A percentile compares a stretch with the other conserved stretches of the same genome.
Evolutionary conservation across 2,888 invertebrate species (phyloP).

Genomic region (Hydropsyche betteni): DNA sequence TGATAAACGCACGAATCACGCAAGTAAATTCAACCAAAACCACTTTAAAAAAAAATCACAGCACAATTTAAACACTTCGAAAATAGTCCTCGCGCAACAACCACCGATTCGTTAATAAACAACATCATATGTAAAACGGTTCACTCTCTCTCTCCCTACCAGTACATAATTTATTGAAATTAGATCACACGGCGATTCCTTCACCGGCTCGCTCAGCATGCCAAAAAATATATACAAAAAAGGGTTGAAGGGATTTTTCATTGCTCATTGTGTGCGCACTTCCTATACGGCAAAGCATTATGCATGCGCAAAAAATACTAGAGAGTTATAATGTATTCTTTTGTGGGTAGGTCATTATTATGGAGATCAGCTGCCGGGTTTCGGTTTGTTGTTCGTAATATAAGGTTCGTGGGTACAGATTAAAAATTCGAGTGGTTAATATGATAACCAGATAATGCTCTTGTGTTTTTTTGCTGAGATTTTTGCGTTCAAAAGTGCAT

Average conservation of each 20-base stretch:
- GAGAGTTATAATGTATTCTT: constrained; percentile 51
- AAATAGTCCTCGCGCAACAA: constrained; percentile 18
- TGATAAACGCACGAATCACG: neutral
- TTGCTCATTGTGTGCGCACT: constrained; percentile 37
- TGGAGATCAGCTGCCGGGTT: constrained; percentile 47
- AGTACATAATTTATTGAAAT: constrained; percentile 50
- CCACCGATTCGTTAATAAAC: constrained; percentile 24
- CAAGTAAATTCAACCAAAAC: neutral
- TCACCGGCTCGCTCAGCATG: constrained; percentile 15
- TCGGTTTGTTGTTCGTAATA: constrained; percentile 7
- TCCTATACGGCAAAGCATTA: constrained; percentile 24
- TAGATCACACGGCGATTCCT: constrained; percentile 50
- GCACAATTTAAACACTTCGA: neutral
- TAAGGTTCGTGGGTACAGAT: neutral
- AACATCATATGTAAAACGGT: constrained; percentile 26
- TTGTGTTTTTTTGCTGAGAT: neutral
- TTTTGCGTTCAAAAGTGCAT: constrained; percentile 16
- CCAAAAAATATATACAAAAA: constrained; percentile 14
- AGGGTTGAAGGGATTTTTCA: constrained; percentile 49
- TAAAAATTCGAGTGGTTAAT: constrained; percentile 34
- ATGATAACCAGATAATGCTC: constrained; percentile 31
- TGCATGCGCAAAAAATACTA: constrained; percentile 27
- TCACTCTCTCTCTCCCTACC: constrained; percentile 38
- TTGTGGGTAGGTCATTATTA: constrained; percentile 47
- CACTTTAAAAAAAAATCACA: neutral